phyloP scores from a whole-genome alignment of 2,797 vertebrate genomes.

The Ptychadena robeensis region DNA sequence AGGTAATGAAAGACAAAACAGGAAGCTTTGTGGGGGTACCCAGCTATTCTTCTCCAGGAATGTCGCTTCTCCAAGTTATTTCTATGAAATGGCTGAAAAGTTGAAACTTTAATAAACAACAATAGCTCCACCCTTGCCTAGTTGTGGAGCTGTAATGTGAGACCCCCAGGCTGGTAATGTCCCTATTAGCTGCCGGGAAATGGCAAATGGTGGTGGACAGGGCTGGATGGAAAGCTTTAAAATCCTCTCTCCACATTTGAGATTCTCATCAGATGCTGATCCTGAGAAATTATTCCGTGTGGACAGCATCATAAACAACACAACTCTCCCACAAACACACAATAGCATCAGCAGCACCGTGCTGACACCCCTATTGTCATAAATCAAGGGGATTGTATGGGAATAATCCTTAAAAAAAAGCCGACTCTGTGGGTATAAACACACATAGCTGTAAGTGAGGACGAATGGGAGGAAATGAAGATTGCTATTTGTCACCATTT shows the following conservation, averaged over 20 bases:
- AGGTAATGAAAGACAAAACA: conserved; percentile 7
- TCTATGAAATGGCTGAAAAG: conserved; percentile 10
- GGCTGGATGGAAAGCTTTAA: conserved; percentile 53
- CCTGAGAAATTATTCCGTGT: conserved; percentile 92
- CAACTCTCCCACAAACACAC: conserved; percentile 90
- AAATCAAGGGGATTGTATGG: conserved; percentile 85
- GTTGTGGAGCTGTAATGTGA: conserved; percentile 87
- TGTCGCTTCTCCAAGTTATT: neutral
- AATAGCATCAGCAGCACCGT: conserved; percentile 82
- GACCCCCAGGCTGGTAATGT: conserved; percentile 76
- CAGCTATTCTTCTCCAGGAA: neutral
- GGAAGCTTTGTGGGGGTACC: neutral
- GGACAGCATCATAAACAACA: conserved; percentile 91
- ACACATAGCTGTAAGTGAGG: conserved; percentile 77
- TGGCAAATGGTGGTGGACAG: conserved; percentile 45
- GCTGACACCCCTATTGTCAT: conserved; percentile 95
- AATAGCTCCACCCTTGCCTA: conserved; percentile 71
- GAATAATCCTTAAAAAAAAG: conserved; percentile 78
- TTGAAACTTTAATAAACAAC: conserved; percentile 27
- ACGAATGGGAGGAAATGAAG: conserved; percentile 87
- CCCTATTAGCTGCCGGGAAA: conserved; percentile 35
- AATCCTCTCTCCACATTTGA: conserved; percentile 74
- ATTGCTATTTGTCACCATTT: conserved; percentile 92
- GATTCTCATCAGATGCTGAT: conserved; percentile 86
- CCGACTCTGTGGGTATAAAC: conserved; percentile 80